Conservation (phyloP, 2,888 invertebrate genomes). For the Nezara viridula region DNA sequence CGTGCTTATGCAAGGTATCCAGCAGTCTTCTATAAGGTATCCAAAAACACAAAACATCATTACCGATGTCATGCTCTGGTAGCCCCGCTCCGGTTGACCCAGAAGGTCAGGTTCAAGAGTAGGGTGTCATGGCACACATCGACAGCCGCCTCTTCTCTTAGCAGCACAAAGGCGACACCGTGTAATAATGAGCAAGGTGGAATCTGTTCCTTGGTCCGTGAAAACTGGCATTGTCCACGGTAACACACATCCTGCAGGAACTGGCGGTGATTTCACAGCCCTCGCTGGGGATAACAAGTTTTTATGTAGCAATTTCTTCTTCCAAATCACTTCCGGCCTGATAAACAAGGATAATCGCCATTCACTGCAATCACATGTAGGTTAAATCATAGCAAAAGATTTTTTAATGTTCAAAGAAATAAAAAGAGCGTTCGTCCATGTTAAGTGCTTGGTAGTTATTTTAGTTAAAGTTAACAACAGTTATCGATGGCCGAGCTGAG, state of each 20-base stretch:
- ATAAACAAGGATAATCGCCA: conserved; percentile 12
- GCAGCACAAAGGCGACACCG: background rate
- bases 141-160: background rate
- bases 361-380: background rate
- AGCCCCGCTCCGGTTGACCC: background rate
- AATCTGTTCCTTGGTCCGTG: conserved; percentile 25
- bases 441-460: no score
- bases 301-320: conserved; percentile 11
- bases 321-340: conserved; percentile 11
- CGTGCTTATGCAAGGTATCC: no score
- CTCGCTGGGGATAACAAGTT: background rate
- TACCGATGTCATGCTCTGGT: conserved; percentile 22
- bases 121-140: background rate
- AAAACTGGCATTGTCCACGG: conserved; percentile 38
- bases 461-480: no score
- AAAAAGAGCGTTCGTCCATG: no score
- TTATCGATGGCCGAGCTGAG: no score
- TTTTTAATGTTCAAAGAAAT: no score
- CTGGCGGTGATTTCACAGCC: conserved; percentile 21
- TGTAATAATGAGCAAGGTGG: conserved; percentile 38
- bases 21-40: no score
- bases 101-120: conserved; percentile 10
- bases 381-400: background rate
- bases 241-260: conserved; percentile 32
- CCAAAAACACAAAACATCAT: background rate